These are phyloP conservation scores for Ginglymostoma cirratum DNA, from an alignment of 2,113 vertebrate genomes.

Conservation along the genomic window DNA sequence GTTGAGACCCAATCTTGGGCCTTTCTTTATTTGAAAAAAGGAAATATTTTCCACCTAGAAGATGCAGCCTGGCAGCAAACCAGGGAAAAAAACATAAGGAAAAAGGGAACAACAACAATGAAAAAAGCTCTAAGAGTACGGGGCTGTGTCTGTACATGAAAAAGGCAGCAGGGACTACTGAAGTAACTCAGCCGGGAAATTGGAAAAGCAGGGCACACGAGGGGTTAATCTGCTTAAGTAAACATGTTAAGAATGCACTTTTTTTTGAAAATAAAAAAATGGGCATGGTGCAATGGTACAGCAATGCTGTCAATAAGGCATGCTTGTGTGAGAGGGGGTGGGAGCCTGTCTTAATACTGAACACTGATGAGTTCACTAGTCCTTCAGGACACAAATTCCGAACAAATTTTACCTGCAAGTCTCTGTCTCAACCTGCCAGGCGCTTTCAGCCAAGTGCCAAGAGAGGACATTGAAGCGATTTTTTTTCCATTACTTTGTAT, in stretches of 20 bases:
- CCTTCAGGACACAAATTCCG: slow-evolving; percentile 77
- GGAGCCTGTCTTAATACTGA: background rate
- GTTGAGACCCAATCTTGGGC: background rate
- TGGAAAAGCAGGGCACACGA: background rate
- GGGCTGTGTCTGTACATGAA: background rate
- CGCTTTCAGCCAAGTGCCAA: slow-evolving; percentile 57
- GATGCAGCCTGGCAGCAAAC: background rate
- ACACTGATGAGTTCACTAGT: slow-evolving; percentile 48
- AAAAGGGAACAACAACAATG: background rate
- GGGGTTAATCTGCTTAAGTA: slow-evolving; percentile 26
- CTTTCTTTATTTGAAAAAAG: background rate
- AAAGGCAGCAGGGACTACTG: background rate
- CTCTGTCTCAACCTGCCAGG: slow-evolving; percentile 66
- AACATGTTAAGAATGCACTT: slow-evolving; percentile 10
- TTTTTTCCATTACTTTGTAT: background rate
- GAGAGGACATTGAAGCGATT: slow-evolving; percentile 27
- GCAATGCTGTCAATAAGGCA: background rate
- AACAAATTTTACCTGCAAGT: slow-evolving; percentile 61
- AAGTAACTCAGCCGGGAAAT: background rate
- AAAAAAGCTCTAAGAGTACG: background rate
- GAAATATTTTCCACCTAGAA: background rate
- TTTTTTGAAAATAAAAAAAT: background rate
- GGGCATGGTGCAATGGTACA: background rate
- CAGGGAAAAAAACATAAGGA: background rate
- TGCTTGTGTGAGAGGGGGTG: slow-evolving; percentile 9